Percentiles rank a stretch among this genome's conserved stretches.
phyloP scores from a whole-genome alignment of 1,140 invertebrate species.

The Trinorchestia longiramus region DNA sequence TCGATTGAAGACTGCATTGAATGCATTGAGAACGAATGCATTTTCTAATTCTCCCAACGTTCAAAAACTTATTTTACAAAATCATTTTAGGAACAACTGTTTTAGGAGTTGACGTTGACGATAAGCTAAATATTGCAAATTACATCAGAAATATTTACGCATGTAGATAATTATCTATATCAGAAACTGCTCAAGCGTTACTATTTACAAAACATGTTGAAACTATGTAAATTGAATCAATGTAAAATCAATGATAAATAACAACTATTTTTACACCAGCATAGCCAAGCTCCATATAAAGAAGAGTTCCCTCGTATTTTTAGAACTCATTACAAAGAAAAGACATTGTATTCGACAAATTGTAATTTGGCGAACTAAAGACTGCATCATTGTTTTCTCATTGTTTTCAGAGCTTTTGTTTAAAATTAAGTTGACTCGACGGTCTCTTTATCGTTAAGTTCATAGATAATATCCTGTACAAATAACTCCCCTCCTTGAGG shows the following conservation, averaged over 20 bases:
- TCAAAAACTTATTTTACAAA: too few relatives aligned
- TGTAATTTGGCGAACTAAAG: not conserved
- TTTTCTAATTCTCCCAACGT: too few relatives aligned
- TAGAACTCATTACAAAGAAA: not conserved
- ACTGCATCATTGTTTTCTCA: too few relatives aligned
- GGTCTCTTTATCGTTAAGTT: not conserved
- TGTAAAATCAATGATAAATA: not conserved
- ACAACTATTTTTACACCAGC: not conserved
- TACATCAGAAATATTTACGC: too few relatives aligned
- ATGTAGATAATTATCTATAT: too few relatives aligned
- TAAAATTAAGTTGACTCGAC: not conserved
- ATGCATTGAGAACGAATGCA: too few relatives aligned
- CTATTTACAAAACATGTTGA: too few relatives aligned
- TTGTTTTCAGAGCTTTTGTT: not conserved
- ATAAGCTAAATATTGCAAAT: too few relatives aligned
- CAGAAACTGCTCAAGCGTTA: too few relatives aligned
- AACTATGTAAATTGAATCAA: not conserved
- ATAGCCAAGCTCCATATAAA: not conserved
- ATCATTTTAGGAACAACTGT: too few relatives aligned
- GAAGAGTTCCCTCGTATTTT: not conserved
- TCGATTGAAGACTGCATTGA: too few relatives aligned
- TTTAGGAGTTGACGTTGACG: too few relatives aligned
- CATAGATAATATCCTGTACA: not conserved
- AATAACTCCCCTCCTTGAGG: not conserved
- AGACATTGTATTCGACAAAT: not conserved